phyloP scores from a whole-genome alignment of 2,113 vertebrate genomes.

The Apeltes quadracus region DNA sequence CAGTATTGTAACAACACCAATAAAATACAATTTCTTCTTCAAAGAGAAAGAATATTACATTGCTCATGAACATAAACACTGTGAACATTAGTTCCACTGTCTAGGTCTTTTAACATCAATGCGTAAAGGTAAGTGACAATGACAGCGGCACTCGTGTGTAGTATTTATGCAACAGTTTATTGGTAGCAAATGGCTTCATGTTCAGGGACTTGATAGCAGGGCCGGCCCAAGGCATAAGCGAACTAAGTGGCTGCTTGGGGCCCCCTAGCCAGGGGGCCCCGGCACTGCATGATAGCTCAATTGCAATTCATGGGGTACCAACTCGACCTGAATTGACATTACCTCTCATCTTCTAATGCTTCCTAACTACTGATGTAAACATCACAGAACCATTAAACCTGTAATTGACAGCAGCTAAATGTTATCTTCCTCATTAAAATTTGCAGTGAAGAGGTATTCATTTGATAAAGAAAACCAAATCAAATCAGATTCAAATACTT shows the following conservation, averaged over 20 bases:
- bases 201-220: slow-evolving; percentile 14
- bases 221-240: too few relatives aligned
- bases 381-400: background rate
- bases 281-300: too few relatives aligned
- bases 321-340: background rate
- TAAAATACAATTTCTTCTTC: background rate
- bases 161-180: slow-evolving; percentile 31
- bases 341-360: background rate
- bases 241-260: too few relatives aligned
- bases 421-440: background rate
- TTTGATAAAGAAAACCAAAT: too few relatives aligned
- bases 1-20: background rate
- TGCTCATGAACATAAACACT: background rate
- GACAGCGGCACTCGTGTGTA: background rate
- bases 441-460: too few relatives aligned
- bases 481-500: too few relatives aligned
- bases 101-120: background rate
- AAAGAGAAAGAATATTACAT: background rate
- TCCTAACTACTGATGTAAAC: background rate
- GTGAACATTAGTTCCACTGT: background rate
- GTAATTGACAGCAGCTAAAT: background rate
- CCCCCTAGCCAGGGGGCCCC: too few relatives aligned
- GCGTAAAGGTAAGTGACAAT: background rate
- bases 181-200: slow-evolving; percentile 31
- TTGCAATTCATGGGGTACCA: background rate